Conservation (phyloP, 2,888 invertebrate species). For the Abrostola triplasia region DNA sequence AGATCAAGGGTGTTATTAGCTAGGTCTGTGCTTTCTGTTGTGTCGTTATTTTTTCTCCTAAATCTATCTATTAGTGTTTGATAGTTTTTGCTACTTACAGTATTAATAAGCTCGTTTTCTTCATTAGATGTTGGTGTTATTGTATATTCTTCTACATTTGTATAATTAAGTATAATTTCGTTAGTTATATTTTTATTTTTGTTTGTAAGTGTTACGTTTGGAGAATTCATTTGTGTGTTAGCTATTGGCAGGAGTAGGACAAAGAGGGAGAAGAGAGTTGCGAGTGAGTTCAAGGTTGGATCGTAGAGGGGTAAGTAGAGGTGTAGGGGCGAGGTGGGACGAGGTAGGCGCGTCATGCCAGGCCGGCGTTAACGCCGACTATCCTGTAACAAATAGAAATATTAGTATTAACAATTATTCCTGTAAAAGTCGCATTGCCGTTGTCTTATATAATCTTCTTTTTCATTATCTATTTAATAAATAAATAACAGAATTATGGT, state of each 20-base stretch:
- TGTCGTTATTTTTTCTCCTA: conserved; percentile 70
- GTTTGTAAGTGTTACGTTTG: conserved; percentile 41
- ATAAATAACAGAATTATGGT: no score
- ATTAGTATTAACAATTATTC: neutral
- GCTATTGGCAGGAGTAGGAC: conserved; percentile 66
- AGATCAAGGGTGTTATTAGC: conserved; percentile 27
- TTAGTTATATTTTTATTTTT: conserved; percentile 40
- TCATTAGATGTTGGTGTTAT: conserved; percentile 37
- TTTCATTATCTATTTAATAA: no score
- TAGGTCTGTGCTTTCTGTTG: conserved; percentile 12
- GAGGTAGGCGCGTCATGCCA: conserved; percentile 83
- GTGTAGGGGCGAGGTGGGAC: conserved; percentile 68
- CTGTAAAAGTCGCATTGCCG: no score
- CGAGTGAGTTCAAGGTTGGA: conserved; percentile 70
- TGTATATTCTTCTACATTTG: conserved; percentile 39
- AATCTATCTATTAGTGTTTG: conserved; percentile 74
- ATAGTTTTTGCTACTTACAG: conserved; percentile 65
- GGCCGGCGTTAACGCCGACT: conserved; percentile 76
- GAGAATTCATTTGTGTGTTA: conserved; percentile 71
- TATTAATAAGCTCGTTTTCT: conserved; percentile 54
- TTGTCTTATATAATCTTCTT: no score
- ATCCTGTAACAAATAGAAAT: conserved; percentile 62
- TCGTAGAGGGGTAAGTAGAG: conserved; percentile 78
- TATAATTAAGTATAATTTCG: conserved; percentile 35
- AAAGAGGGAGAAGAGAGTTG: conserved; percentile 65